Evolutionary conservation across 2,797 vertebrate genomes (phyloP), one percentile per base, ranked within the genome.

Genomic region (Synaphobranchus kaupii): DNA sequence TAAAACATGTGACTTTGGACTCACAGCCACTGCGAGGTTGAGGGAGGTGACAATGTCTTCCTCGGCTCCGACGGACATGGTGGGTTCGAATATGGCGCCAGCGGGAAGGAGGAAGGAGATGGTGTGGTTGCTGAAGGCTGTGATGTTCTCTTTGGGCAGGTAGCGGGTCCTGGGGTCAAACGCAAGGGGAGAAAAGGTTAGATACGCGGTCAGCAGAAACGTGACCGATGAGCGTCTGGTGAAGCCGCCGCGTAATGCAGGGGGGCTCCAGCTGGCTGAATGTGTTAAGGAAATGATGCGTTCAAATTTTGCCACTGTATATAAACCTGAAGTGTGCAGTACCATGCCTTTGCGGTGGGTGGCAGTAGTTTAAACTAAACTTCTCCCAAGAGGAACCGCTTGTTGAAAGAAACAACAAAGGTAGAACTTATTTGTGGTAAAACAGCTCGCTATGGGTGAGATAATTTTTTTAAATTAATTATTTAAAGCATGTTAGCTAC

Each of bases 1-100:
- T 39, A 39, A 54, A n/a, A 44, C 13, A 48, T 20, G 54, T 17
- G 25, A 20, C 10, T 1, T 13, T 66, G 87, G 91, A 97, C 98
- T 96, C 95, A 99, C 99, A 84, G 92, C 97, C 88, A 99, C 95
- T 86, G 94, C 97, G 47, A 99, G 94, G 90, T 99, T 99, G 85
- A 99, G 94, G n/a, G 95, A 66, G 0, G 96, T 98, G 91, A 98
- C 8, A 0, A 0, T 88, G 88, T 99, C 98, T 0, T 97, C 89
- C 92, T 99, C 98, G 39, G 95, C 1, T 56, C 99, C 99, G 85
- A 94, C 68, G 0, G 98, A 99, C 93, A 97, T 88, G 15, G 92
- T 86, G 0, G 96, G 97, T 82, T 97, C 95, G 89, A 99, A 99
- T 47, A 89, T 91, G 90, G 97, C 98, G 4, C 89, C 87, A 0